A percentile compares a stretch with the other conserved stretches of the same genome.
phyloP scores from a whole-genome alignment of 2,113 vertebrate species.

The Chaenocephalus aceratus region DNA sequence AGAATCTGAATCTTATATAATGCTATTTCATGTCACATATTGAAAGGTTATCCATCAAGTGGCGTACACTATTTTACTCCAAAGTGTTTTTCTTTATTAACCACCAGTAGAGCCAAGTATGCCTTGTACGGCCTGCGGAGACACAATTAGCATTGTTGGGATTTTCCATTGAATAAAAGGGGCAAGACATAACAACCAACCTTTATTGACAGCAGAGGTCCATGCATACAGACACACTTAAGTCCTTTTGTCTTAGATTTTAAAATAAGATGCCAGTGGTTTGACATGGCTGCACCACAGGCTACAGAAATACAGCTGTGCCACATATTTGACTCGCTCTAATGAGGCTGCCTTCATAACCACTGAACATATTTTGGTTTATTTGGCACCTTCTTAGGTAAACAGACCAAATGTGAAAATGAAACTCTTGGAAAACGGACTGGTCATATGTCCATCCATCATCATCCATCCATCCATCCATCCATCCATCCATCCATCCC shows the following conservation, averaged over 20 bases:
- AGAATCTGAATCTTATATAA: slow-evolving; percentile 9
- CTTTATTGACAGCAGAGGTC: slow-evolving; percentile 18
- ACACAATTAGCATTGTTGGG: neutral
- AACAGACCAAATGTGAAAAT: slow-evolving; percentile 43
- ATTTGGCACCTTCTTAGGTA: slow-evolving; percentile 47
- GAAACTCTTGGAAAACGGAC: slow-evolving; percentile 12
- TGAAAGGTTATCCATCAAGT: slow-evolving; percentile 10
- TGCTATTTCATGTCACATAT: neutral
- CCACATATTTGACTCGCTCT: slow-evolving; percentile 53
- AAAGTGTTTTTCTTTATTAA: slow-evolving; percentile 1
- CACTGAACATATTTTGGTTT: slow-evolving; percentile 46
- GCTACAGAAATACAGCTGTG: slow-evolving; percentile 54
- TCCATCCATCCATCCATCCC: too few relatives aligned
- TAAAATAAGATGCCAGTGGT: slow-evolving; percentile 51
- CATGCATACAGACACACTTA: slow-evolving; percentile 1
- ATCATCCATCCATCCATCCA: too few relatives aligned
- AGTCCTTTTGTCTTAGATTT: slow-evolving; percentile 11
- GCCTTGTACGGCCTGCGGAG: neutral
- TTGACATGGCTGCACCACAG: slow-evolving; percentile 60
- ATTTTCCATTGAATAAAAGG: slow-evolving; percentile 20
- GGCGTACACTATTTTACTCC: neutral
- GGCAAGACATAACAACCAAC: neutral
- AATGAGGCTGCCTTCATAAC: slow-evolving; percentile 54
- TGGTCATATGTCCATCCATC: too few relatives aligned
- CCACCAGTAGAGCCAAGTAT: neutral